Conservation (phyloP, 2,888 invertebrate species). For the Archips xylosteana region DNA sequence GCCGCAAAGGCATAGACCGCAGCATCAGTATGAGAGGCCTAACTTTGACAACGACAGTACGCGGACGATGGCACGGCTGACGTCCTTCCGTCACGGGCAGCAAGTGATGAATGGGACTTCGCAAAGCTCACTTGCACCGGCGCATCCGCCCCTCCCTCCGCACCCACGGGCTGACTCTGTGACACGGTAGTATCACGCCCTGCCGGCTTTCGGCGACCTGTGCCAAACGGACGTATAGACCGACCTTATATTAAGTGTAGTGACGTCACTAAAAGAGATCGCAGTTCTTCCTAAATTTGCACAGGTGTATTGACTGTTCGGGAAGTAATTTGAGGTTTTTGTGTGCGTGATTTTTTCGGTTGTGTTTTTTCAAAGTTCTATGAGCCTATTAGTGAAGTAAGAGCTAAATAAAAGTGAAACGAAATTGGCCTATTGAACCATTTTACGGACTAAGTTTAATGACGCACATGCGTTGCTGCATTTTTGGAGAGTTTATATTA, state of each 20-base stretch:
- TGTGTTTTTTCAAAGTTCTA: slow-evolving; percentile 26
- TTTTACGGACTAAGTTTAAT: slow-evolving; percentile 41
- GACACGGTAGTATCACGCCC: slow-evolving; percentile 83
- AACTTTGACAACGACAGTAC: slow-evolving; percentile 76
- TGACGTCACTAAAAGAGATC: slow-evolving; percentile 59
- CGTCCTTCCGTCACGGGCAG: slow-evolving; percentile 77
- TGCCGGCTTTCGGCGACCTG: slow-evolving; percentile 83
- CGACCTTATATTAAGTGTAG: slow-evolving; percentile 62
- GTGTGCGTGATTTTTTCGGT: slow-evolving; percentile 18
- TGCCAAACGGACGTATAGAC: slow-evolving; percentile 84
- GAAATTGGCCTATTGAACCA: slow-evolving; percentile 51
- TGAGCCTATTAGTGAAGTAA: slow-evolving; percentile 10
- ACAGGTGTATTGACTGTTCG: slow-evolving; percentile 43
- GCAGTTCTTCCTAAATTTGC: slow-evolving; percentile 71
- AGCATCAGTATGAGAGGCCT: slow-evolving; percentile 81
- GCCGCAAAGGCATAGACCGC: slow-evolving; percentile 69
- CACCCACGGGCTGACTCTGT: slow-evolving; percentile 77
- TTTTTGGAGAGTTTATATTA: slow-evolving; percentile 52
- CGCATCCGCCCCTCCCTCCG: slow-evolving; percentile 74
- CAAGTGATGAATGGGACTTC: slow-evolving; percentile 58
- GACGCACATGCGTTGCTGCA: slow-evolving; percentile 50
- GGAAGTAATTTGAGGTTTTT: slow-evolving; percentile 39
- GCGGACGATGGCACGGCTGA: slow-evolving; percentile 72
- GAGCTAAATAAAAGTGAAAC: slow-evolving; percentile 41
- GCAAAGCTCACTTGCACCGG: slow-evolving; percentile 64